These are phyloP conservation scores for Hololepta plana DNA, from an alignment of 2,888 invertebrate species.

Conservation along the genomic window DNA sequence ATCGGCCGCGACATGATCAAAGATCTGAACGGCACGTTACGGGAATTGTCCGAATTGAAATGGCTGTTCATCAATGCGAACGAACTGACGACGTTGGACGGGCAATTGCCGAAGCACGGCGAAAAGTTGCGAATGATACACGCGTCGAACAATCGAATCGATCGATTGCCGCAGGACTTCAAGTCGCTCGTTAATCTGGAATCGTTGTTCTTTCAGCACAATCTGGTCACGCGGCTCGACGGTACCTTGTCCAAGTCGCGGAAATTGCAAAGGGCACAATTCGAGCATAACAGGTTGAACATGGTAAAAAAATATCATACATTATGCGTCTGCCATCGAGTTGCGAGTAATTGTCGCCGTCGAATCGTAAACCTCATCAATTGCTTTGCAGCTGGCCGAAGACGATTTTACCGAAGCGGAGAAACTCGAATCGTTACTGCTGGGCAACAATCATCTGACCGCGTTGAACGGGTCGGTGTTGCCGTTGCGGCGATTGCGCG, in stretches of 20 bases:
- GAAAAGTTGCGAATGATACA: conserved; percentile 50
- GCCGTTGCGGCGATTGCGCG: conserved; percentile 45
- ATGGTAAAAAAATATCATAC: conserved; percentile 30
- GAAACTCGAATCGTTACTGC: conserved; percentile 46
- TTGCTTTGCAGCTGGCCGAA: conserved; percentile 41
- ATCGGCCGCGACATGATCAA: conserved; percentile 56
- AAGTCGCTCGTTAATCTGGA: conserved; percentile 49
- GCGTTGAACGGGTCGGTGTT: conserved; percentile 55
- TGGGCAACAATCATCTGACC: conserved; percentile 54
- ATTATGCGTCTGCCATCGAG: background rate
- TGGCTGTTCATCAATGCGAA: conserved; percentile 69
- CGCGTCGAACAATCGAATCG: conserved; percentile 54
- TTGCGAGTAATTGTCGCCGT: background rate
- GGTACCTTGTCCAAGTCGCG: conserved; percentile 52
- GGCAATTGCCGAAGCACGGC: conserved; percentile 51
- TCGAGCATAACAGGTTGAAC: conserved; percentile 57
- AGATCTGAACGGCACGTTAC: conserved; percentile 58
- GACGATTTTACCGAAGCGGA: conserved; percentile 62
- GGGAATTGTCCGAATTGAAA: conserved; percentile 50
- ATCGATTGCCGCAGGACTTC: conserved; percentile 51
- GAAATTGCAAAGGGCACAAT: conserved; percentile 43
- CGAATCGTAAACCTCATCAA: conserved; percentile 2
- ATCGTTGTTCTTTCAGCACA: conserved; percentile 52
- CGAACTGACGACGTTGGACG: conserved; percentile 52
- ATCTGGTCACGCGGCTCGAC: conserved; percentile 50